These are phyloP conservation scores for Lepus townsendii DNA, from an alignment of 2,797 vertebrate species.

Conservation along the genomic window DNA sequence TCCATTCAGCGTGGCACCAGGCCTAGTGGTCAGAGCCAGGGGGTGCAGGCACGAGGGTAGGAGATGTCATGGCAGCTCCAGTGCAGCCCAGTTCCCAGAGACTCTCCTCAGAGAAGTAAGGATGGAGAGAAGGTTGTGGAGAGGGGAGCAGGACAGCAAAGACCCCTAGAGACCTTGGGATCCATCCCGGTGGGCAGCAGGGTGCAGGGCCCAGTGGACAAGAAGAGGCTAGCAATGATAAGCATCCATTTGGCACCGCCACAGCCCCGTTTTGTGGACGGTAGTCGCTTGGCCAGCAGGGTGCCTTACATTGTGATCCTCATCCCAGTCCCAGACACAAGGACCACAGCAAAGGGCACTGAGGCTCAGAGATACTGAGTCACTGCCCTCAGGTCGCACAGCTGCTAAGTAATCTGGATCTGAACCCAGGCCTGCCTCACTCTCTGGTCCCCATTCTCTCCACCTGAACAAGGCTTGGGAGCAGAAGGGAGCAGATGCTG, in stretches of 20 bases:
- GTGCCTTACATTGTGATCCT: background rate
- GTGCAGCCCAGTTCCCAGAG: background rate
- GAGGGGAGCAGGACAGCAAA: background rate
- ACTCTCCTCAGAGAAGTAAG: background rate
- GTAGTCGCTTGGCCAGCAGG: background rate
- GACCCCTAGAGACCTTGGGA: background rate
- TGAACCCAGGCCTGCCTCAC: background rate
- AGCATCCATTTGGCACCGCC: too few relatives aligned
- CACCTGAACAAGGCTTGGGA: background rate
- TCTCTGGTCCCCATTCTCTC: background rate
- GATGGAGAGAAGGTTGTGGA: background rate
- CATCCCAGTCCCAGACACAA: background rate
- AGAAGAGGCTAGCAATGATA: background rate
- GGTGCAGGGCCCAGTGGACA: background rate
- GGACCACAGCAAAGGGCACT: background rate
- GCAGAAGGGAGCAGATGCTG: background rate
- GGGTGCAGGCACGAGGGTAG: too few relatives aligned
- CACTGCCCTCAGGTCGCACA: constrained; percentile 6
- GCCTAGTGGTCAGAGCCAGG: background rate
- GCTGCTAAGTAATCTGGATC: background rate
- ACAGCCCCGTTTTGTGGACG: too few relatives aligned
- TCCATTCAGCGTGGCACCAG: too few relatives aligned
- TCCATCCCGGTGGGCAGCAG: background rate
- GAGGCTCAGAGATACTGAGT: background rate
- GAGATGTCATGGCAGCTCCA: fast-evolving